Percentiles rank a stretch among this genome's conserved stretches.
Conservation (phyloP, 2,888 invertebrate genomes). For the Oxyscelio sp. region DNA sequence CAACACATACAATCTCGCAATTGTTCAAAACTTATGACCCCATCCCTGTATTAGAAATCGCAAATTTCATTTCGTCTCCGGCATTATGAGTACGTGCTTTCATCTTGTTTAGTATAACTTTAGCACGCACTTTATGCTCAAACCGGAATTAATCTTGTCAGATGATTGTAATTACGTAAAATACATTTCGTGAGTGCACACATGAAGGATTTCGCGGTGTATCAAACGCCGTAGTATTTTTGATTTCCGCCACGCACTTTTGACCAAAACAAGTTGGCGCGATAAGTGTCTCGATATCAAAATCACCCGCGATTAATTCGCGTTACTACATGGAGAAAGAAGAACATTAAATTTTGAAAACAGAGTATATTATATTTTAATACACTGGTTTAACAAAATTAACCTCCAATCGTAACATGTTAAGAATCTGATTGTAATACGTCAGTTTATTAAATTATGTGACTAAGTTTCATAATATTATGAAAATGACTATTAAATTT, state of each 20-base stretch:
- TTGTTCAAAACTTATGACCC: not conserved
- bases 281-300: no score
- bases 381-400: no score
- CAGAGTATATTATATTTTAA: no score
- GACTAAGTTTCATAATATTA: no score
- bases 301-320: no score
- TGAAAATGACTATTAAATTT: no score
- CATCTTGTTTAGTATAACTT: conserved; percentile 29
- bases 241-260: not conserved
- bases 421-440: no score
- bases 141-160: conserved; percentile 21
- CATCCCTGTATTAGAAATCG: not conserved
- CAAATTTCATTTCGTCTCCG: conserved; percentile 12
- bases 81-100: conserved; percentile 22
- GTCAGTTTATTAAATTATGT: no score
- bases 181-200: conserved; percentile 12
- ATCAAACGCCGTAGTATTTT: not conserved
- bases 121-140: conserved; percentile 16
- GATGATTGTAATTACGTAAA: conserved; percentile 14
- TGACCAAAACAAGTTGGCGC: not conserved
- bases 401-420: no score
- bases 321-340: no score
- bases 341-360: no score
- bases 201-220: not conserved
- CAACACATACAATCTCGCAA: not conserved